Conservation (phyloP, 1,140 invertebrate genomes). For the Microvelia longipes region DNA sequence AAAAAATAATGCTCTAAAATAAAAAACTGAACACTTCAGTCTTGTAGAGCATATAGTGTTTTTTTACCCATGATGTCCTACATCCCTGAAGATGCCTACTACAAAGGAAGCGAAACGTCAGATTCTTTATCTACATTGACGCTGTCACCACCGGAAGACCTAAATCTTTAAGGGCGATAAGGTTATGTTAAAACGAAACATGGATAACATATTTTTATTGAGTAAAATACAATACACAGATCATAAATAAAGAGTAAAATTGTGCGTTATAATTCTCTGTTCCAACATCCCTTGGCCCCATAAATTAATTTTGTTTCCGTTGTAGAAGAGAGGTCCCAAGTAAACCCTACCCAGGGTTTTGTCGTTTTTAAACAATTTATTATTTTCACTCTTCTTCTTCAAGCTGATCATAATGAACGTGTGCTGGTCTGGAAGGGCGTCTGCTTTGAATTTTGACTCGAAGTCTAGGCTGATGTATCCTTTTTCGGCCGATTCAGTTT, state of each 20-base stretch:
- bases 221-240: no score
- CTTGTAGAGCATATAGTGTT: no score
- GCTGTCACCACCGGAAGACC: no score
- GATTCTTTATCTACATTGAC: no score
- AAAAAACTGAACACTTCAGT: no score
- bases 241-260: conserved; percentile 4
- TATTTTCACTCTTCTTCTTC: conserved; percentile 5
- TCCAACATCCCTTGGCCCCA: conserved; percentile 10
- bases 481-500: conserved; percentile 4
- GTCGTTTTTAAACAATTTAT: conserved; percentile 8
- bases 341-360: conserved; percentile 11
- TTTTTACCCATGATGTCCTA: no score
- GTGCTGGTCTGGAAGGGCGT: conserved; percentile 3
- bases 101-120: no score
- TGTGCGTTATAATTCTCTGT: neutral
- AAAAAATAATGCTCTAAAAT: no score
- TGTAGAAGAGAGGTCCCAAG: conserved; percentile 11
- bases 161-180: no score
- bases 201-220: no score
- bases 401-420: conserved; percentile 7
- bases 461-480: conserved; percentile 6
- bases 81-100: no score
- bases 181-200: no score
- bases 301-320: conserved; percentile 2
- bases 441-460: conserved; percentile 7